Base-by-base conservation (phyloP, 2,113 vertebrate genomes). In the Atrichornis clamosus region DNA sequence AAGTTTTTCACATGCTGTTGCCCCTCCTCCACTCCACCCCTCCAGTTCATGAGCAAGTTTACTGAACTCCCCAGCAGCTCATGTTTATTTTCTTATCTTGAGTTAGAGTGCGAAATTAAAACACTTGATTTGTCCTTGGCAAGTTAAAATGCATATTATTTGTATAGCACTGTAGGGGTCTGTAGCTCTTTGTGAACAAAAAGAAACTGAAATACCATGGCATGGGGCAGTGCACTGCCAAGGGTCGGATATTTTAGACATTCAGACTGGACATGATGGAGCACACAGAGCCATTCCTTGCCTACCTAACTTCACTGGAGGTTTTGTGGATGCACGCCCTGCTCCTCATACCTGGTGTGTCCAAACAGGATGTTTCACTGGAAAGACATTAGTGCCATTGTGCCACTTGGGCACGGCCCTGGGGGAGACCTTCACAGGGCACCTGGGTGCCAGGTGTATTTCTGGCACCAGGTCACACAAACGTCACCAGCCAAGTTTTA, bases 121-220 rank as follows among this genome's bases (percentile, higher is more conserved):
- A 90, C 94, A 85, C 75, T 95, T 76, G 93, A 93, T 97, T 97
- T 95, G 82, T 95, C 87, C 84, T 93, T 96, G 95, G 95, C 89
- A 91, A 85, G 78, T 90, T 73, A 53, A 94, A 85, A 89, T 91
- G 5, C 19, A 9, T 76, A 50, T 87, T 90, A 85, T 91, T 93
- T 87, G 68, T 76, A 67, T 3, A 82, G 87, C 70, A n/a, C 44
- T 64, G 44, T 49, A 65, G 58, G 84, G 26, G n/a, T 82, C 94
- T 87, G 50, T 37, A 76, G 74, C 20, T 69, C 46, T 79, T 69
- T 68, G 27, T 42, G 70, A 82, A n/a, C 41, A 73, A 73, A 91
- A 89, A 81, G 60, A 74, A 89, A 33, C 42, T 42, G 55, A 82
- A 85, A 87, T 76, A 41, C 58, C 14, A 6, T 30, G 35, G 11